A percentile compares a stretch with the other conserved stretches of the same genome.
phyloP scores from a whole-genome alignment of 1,140 invertebrate genomes.

The Drosophila aff. region DNA sequence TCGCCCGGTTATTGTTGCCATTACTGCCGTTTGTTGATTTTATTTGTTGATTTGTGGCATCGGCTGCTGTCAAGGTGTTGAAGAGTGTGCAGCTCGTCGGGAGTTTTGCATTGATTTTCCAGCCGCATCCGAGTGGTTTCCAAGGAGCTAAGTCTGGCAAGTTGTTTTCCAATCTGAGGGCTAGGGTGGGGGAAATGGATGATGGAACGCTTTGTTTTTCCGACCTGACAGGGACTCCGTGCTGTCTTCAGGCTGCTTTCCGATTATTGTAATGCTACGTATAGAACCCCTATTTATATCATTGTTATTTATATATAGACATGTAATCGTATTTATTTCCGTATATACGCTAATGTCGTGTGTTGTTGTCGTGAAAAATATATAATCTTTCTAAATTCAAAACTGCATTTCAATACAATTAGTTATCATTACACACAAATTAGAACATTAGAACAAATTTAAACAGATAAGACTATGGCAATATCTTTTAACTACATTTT shows the following conservation, averaged over 20 bases:
- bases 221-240: neutral
- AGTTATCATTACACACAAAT: neutral
- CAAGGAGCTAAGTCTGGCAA: conserved; percentile 39
- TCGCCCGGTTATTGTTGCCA: conserved; percentile 1
- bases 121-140: conserved; percentile 12
- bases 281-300: conserved; percentile 25
- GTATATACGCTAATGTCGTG: conserved; percentile 41
- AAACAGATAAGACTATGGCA: neutral
- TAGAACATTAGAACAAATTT: neutral
- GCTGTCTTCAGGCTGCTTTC: neutral
- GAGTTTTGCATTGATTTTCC: conserved; percentile 38
- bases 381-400: conserved; percentile 38
- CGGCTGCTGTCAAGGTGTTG: conserved; percentile 76
- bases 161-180: conserved; percentile 59
- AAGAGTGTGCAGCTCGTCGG: conserved; percentile 33
- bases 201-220: conserved; percentile 42
- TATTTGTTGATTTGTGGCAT: conserved; percentile 74
- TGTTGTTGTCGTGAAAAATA: conserved; percentile 42
- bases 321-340: conserved; percentile 18
- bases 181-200: conserved; percentile 2
- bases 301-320: conserved; percentile 20
- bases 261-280: conserved; percentile 6
- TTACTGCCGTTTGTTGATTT: conserved; percentile 42
- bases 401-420: conserved; percentile 10
- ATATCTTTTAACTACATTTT: conserved; percentile 17